A percentile compares a stretch with the other conserved stretches of the same genome.
These are phyloP conservation scores for Ivindomyrus marchei DNA, from an alignment of 2,113 vertebrate species.

Conservation along the genomic window DNA sequence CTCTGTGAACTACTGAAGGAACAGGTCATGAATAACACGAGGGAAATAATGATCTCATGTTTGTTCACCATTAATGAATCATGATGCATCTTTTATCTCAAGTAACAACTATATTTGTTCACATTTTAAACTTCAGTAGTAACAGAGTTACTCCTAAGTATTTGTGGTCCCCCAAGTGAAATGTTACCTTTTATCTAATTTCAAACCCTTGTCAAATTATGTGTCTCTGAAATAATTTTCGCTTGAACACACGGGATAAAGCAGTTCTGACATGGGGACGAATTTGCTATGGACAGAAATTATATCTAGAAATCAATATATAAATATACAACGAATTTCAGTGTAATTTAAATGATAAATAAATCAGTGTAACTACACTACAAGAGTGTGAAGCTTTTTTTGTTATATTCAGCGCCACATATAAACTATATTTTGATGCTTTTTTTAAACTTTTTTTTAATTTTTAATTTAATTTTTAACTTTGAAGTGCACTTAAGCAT, in stretches of 20 bases:
- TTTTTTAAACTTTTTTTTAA: not conserved
- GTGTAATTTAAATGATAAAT: not conserved
- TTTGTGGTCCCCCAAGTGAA: not conserved
- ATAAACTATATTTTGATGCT: not conserved
- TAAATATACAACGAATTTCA: not conserved
- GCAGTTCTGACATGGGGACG: not conserved
- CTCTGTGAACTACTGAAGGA: not conserved
- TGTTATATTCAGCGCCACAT: not conserved
- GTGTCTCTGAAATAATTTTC: not conserved
- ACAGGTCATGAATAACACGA: not conserved
- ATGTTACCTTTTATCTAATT: not conserved
- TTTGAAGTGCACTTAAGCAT: not conserved
- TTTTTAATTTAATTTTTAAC: not conserved
- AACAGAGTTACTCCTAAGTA: not conserved
- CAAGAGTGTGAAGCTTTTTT: not conserved
- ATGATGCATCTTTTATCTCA: not conserved
- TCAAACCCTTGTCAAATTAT: not conserved
- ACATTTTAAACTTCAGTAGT: not conserved
- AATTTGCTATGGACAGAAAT: not conserved
- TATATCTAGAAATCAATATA: not conserved
- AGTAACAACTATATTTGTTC: not conserved
- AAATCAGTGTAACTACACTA: not conserved
- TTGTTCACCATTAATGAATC: not conserved
- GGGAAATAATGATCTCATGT: not conserved
- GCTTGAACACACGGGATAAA: not conserved